Evolutionary conservation across 2,113 vertebrate species (phyloP).

Genomic region (Chiloscyllium plagiosum): DNA sequence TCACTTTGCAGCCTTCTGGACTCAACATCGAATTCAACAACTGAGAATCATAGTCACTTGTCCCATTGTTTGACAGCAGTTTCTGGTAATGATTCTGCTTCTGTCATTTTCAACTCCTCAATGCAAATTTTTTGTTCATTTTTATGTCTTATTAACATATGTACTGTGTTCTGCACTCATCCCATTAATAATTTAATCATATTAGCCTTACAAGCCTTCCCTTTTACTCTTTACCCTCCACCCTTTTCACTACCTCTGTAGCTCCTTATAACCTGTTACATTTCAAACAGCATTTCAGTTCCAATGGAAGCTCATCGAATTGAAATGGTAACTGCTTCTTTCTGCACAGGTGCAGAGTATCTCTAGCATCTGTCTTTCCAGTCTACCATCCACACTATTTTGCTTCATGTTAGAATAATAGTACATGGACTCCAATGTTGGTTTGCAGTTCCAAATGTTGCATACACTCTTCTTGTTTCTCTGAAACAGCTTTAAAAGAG

Average conservation of each 20-base stretch:
- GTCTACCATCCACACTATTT: background rate
- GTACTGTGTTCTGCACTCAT: background rate
- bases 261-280: no score
- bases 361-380: background rate
- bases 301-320: no score
- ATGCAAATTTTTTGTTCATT: background rate
- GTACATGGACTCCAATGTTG: background rate
- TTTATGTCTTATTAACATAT: background rate
- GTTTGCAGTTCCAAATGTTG: background rate
- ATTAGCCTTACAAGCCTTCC: no score
- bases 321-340: no score
- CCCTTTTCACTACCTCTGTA: no score
- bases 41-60: background rate
- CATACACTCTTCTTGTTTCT: background rate
- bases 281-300: no score
- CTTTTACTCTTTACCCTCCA: no score
- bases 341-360: background rate
- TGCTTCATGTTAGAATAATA: background rate
- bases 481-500: background rate
- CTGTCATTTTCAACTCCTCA: background rate
- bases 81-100: background rate
- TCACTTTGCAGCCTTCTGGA: background rate
- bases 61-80: background rate
- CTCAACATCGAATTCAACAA: background rate
- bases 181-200: no score